phyloP scores from a whole-genome alignment of 1,140 invertebrate species.

The Drosophila triauraria region DNA sequence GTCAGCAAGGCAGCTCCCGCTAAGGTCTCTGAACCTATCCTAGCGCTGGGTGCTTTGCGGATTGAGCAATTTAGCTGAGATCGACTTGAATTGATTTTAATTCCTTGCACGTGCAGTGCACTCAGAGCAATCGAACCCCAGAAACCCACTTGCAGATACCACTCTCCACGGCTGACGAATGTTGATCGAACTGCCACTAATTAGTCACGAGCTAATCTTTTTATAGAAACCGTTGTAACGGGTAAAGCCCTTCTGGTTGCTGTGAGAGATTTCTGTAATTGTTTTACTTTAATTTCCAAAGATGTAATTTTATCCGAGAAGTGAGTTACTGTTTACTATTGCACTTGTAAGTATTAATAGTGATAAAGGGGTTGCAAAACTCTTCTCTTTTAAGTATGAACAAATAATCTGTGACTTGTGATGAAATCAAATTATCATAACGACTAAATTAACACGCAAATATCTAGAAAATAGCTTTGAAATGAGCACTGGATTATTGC shows the following conservation, averaged over 20 bases:
- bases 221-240: background rate
- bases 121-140: constrained; percentile 24
- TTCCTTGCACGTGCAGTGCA: constrained; percentile 73
- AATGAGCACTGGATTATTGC: constrained; percentile 19
- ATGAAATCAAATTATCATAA: constrained; percentile 44
- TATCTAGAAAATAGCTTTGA: constrained; percentile 18
- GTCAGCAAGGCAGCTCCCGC: background rate
- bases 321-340: background rate
- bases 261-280: background rate
- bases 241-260: background rate
- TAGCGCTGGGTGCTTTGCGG: background rate
- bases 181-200: constrained; percentile 7
- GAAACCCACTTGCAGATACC: constrained; percentile 27
- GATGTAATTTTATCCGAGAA: background rate
- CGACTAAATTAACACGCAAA: constrained; percentile 59
- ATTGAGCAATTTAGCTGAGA: constrained; percentile 33
- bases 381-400: background rate
- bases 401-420: background rate
- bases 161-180: background rate
- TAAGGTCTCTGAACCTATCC: constrained; percentile 19
- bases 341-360: no score
- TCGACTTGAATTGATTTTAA: constrained; percentile 68
- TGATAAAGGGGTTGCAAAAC: background rate
- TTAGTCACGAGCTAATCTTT: constrained; percentile 4
- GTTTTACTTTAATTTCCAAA: background rate